Percentiles rank a stretch among this genome's conserved stretches.
phyloP scores from a whole-genome alignment of 2,888 invertebrate genomes.

The Dryobota labecula region DNA sequence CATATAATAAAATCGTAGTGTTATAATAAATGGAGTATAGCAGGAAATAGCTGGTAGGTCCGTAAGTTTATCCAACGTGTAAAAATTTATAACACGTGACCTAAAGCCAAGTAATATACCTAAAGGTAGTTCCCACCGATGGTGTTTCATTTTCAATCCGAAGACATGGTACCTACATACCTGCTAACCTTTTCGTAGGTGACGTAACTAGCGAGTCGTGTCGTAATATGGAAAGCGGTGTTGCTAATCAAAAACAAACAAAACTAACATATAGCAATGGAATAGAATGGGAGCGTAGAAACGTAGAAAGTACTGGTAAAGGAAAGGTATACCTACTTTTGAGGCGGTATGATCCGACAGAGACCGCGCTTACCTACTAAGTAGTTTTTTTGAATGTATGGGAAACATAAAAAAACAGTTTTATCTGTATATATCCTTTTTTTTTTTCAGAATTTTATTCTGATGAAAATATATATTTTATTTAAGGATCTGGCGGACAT shows the following conservation, averaged over 20 bases:
- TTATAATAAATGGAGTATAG: no score
- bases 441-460: no score
- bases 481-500: no score
- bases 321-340: no score
- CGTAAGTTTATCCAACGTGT: not conserved
- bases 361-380: no score
- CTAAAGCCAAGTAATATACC: not conserved
- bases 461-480: no score
- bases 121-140: not conserved
- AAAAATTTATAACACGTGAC: not conserved
- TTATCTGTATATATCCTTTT: no score
- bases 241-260: conserved; percentile 40
- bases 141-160: conserved; percentile 33
- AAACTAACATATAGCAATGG: conserved; percentile 32
- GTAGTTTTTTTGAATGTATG: no score
- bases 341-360: no score
- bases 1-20: no score
- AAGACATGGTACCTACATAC: conserved; percentile 6
- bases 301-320: conserved; percentile 48
- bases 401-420: no score
- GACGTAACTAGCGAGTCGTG: conserved; percentile 38
- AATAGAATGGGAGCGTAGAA: conserved; percentile 50
- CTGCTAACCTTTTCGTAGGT: conserved; percentile 32
- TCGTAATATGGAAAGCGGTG: conserved; percentile 55
- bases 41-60: no score